Percentiles rank a stretch among this genome's conserved stretches.
phyloP scores from a whole-genome alignment of 2,113 vertebrate genomes.

The Nycticryphes semicollaris region DNA sequence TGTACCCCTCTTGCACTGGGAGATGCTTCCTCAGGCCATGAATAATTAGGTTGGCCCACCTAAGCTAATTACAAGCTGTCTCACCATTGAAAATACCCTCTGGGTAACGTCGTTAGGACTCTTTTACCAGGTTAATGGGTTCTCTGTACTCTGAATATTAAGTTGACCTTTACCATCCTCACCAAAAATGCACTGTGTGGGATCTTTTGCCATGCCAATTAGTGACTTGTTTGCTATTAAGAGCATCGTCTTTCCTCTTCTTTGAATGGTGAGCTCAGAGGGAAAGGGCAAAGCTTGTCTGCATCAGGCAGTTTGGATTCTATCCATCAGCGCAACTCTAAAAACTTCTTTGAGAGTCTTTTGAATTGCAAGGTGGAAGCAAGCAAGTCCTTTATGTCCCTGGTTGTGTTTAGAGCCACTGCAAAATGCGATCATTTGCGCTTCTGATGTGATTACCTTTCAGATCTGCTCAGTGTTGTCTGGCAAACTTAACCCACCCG shows the following conservation, averaged over 20 bases:
- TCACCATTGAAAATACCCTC: not conserved
- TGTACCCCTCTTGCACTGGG: not conserved
- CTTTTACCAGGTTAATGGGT: not conserved
- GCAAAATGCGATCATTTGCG: not conserved
- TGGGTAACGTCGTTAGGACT: not conserved
- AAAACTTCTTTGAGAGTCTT: not conserved
- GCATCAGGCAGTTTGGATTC: not conserved
- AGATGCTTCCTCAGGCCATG: slow-evolving; percentile 6
- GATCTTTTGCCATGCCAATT: not conserved
- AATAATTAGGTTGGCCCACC: slow-evolving; percentile 26
- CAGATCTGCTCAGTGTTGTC: not conserved
- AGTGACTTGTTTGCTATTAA: not conserved
- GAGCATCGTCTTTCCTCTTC: not conserved
- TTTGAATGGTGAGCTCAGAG: not conserved
- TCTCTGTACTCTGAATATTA: not conserved
- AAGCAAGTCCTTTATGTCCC: not conserved
- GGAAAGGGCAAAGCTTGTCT: not conserved
- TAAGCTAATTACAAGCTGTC: slow-evolving; percentile 5
- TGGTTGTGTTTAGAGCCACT: not conserved
- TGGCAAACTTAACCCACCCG: not conserved
- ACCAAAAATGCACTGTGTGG: not conserved
- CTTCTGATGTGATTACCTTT: slow-evolving; percentile 24
- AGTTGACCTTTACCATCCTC: not conserved
- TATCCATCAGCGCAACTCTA: not conserved
- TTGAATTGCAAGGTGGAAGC: not conserved